Conservation (phyloP, 2,888 invertebrate species). For the Drosophila glabriapex region DNA sequence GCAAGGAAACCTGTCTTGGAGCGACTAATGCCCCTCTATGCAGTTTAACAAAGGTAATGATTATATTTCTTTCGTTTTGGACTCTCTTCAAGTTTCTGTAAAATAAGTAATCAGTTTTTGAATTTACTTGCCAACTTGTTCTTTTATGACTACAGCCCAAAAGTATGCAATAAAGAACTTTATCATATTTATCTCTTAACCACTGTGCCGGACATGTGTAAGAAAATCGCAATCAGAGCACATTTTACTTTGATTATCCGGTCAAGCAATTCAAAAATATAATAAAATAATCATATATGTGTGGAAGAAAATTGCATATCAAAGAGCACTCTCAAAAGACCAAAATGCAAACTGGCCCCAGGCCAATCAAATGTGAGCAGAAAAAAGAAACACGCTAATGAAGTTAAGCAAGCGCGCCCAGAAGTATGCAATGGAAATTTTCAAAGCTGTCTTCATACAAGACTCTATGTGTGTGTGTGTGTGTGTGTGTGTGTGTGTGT, state of each 20-base stretch:
- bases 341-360: constrained; percentile 26
- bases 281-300: constrained; percentile 33
- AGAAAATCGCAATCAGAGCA: constrained; percentile 41
- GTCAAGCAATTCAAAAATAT: constrained; percentile 65
- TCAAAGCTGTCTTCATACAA: constrained; percentile 26
- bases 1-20: constrained; percentile 41
- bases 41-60: background rate
- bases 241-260: constrained; percentile 76
- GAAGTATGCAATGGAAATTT: constrained; percentile 52
- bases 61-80: background rate
- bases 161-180: background rate
- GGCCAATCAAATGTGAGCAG: constrained; percentile 38
- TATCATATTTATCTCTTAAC: background rate
- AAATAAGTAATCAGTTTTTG: background rate
- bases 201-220: constrained; percentile 35
- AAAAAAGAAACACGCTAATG: constrained; percentile 59
- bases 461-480: background rate
- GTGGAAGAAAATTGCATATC: constrained; percentile 47
- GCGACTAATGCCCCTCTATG: constrained; percentile 59
- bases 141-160: background rate
- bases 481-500: constrained; percentile 24
- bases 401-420: constrained; percentile 52
- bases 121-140: background rate
- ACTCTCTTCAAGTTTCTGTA: background rate
- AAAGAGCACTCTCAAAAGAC: constrained; percentile 25